Evolutionary conservation across 2,113 vertebrate species (phyloP).

Genomic region (Phrynosoma blainvillii): DNA sequence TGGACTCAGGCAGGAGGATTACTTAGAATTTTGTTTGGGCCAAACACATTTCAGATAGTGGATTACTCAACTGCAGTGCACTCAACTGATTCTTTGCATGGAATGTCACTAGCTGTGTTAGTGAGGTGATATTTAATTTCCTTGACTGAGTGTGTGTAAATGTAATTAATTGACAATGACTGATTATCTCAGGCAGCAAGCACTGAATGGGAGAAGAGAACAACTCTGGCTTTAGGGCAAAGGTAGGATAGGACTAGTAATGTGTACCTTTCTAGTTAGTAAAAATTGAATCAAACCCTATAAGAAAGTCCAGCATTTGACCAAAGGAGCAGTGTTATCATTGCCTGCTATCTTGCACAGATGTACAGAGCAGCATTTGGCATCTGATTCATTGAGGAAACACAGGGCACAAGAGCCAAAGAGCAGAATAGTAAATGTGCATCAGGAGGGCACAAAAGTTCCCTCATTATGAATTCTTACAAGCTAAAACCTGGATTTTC

Average conservation of each 20-base stretch:
- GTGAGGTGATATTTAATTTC: conserved; percentile 3
- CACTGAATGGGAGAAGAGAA: neutral
- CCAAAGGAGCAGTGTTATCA: neutral
- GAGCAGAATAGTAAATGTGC: neutral
- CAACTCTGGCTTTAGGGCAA: neutral
- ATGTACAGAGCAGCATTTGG: neutral
- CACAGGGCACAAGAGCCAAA: neutral
- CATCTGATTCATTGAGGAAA: neutral
- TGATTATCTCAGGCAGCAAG: neutral
- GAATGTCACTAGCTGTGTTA: neutral
- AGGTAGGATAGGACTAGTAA: neutral
- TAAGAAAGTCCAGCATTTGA: neutral
- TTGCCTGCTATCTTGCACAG: neutral
- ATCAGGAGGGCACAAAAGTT: neutral
- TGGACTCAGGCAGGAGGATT: conserved; percentile 24
- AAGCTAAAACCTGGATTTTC: neutral
- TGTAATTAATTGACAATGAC: conserved; percentile 2
- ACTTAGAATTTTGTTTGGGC: conserved; percentile 24
- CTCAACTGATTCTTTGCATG: neutral
- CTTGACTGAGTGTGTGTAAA: neutral
- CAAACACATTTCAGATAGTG: neutral
- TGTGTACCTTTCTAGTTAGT: neutral
- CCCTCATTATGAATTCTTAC: neutral
- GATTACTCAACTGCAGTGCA: conserved; percentile 1
- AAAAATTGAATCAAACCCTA: neutral